These are phyloP conservation scores for Girardia tigrina DNA, from an alignment of 2,888 invertebrate genomes.

Conservation along the genomic window DNA sequence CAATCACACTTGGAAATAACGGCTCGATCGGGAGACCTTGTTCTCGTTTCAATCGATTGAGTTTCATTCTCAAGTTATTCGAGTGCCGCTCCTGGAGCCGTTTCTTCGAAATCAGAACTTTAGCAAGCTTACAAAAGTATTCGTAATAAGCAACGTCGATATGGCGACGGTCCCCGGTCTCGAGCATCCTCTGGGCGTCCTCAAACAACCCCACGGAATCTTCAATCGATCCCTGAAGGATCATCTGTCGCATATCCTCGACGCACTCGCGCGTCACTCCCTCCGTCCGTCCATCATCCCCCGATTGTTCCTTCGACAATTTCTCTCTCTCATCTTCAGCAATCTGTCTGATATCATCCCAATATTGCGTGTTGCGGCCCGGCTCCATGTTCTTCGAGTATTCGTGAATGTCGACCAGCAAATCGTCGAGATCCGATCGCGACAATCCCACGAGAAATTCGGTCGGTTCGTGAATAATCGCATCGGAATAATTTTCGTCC, in stretches of 20 bases:
- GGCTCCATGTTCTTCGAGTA: slow-evolving; percentile 70
- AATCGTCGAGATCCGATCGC: slow-evolving; percentile 77
- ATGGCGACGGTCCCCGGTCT: slow-evolving; percentile 35
- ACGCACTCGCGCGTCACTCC: background rate
- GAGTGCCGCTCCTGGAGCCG: slow-evolving; percentile 80
- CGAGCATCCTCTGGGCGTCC: slow-evolving; percentile 52
- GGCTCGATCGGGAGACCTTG: slow-evolving; percentile 34
- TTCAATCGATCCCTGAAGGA: slow-evolving; percentile 21
- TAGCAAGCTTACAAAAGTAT: slow-evolving; percentile 77
- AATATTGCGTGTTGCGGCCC: slow-evolving; percentile 73
- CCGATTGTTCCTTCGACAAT: slow-evolving; percentile 41
- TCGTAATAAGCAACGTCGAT: slow-evolving; percentile 66
- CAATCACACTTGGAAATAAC: slow-evolving; percentile 28
- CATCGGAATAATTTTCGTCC: slow-evolving; percentile 74
- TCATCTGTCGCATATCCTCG: slow-evolving; percentile 13
- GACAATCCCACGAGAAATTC: slow-evolving; percentile 56
- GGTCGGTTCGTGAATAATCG: slow-evolving; percentile 82
- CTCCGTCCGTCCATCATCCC: slow-evolving; percentile 52
- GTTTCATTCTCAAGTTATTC: slow-evolving; percentile 69
- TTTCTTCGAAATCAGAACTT: slow-evolving; percentile 84
- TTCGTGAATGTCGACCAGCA: slow-evolving; percentile 76
- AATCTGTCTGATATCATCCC: slow-evolving; percentile 87
- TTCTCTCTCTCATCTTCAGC: slow-evolving; percentile 64
- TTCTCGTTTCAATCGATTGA: slow-evolving; percentile 59
- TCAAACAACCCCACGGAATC: slow-evolving; percentile 67